Evolutionary conservation across 2,888 invertebrate species (phyloP).

Genomic region (Neoitamus cyanurus): DNA sequence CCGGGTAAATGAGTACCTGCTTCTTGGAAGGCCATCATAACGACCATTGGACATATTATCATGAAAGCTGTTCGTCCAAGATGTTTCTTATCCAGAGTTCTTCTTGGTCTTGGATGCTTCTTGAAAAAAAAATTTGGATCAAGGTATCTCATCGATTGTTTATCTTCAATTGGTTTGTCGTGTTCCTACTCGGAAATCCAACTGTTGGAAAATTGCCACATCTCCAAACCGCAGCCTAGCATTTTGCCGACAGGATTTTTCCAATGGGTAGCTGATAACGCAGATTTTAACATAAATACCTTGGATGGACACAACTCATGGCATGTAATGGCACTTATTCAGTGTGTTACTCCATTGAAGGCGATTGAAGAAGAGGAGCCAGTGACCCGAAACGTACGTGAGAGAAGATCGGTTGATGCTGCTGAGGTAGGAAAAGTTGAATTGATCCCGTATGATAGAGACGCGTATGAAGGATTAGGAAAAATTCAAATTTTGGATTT

Average conservation of each 20-base stretch:
- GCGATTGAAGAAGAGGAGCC: not conserved
- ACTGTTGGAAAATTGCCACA: not conserved
- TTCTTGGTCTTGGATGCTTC: not conserved
- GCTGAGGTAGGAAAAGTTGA: too few relatives aligned
- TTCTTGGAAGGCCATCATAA: too few relatives aligned
- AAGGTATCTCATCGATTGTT: not conserved
- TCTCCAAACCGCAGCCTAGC: not conserved
- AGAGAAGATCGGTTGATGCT: too few relatives aligned
- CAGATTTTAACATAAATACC: not conserved
- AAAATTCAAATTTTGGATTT: too few relatives aligned
- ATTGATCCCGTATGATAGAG: too few relatives aligned
- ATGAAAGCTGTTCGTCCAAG: too few relatives aligned
- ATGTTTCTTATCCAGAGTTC: not conserved
- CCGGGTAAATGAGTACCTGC: too few relatives aligned
- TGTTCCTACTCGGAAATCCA: not conserved
- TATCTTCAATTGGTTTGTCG: not conserved
- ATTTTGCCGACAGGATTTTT: not conserved
- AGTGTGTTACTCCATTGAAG: not conserved
- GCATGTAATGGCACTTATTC: not conserved
- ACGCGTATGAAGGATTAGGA: too few relatives aligned
- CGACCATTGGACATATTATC: too few relatives aligned
- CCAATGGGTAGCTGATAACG: not conserved
- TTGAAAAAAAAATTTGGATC: not conserved
- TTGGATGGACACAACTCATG: not conserved
- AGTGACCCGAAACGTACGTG: too few relatives aligned